These are phyloP conservation scores for Ectobius pallidus DNA, from an alignment of 2,888 invertebrate species.

Conservation along the genomic window DNA sequence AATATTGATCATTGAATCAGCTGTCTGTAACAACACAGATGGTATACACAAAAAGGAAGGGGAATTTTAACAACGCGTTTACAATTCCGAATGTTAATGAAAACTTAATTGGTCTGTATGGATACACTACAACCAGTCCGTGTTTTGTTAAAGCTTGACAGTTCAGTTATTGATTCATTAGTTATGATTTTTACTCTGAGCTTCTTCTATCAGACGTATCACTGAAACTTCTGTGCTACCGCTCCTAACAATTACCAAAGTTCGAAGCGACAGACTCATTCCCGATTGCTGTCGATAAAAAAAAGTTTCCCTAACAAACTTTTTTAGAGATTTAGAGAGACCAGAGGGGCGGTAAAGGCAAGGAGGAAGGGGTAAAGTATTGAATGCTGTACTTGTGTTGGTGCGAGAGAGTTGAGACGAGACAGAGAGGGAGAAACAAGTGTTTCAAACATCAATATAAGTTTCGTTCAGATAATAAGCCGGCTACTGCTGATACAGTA, in stretches of 20 bases:
- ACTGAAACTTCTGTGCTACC: neutral
- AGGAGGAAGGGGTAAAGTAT: neutral
- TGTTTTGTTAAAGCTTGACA: neutral
- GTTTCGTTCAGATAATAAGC: too few relatives aligned
- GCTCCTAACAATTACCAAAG: neutral
- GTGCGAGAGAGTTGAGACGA: neutral
- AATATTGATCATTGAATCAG: neutral
- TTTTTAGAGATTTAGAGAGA: slow-evolving; percentile 25
- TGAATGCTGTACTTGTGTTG: neutral
- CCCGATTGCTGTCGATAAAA: neutral
- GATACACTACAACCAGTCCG: neutral
- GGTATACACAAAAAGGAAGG: neutral
- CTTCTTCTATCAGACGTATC: neutral
- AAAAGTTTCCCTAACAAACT: slow-evolving; percentile 38
- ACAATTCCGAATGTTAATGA: slow-evolving; percentile 4
- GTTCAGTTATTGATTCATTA: neutral
- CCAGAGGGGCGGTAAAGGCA: slow-evolving; percentile 1
- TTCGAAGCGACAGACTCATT: neutral
- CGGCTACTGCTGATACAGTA: too few relatives aligned
- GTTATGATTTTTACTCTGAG: neutral
- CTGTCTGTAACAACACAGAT: neutral
- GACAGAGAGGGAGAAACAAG: too few relatives aligned
- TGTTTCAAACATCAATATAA: too few relatives aligned
- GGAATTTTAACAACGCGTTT: neutral
- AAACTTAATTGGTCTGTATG: neutral